Percentiles rank a stretch among this genome's conserved stretches.
phyloP scores from a whole-genome alignment of 2,113 vertebrate genomes.

The Sinocyclocheilus anophthalmus region DNA sequence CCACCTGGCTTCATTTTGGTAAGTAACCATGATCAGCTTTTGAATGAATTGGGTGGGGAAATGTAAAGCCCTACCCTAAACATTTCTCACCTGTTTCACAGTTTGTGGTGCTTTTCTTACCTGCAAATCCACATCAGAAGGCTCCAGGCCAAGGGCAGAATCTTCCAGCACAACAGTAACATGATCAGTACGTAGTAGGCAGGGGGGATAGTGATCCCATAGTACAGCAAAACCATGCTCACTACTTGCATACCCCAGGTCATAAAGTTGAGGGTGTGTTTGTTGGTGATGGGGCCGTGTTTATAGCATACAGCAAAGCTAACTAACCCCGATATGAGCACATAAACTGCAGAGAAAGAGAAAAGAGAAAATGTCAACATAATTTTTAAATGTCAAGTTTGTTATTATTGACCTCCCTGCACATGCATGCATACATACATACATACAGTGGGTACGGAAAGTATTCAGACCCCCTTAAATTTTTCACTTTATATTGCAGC shows the following conservation, averaged over 20 bases:
- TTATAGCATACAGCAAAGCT: constrained; percentile 78
- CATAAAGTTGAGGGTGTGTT: constrained; percentile 67
- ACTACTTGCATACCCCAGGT: constrained; percentile 66
- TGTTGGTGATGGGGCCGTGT: constrained; percentile 69
- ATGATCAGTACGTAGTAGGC: constrained; percentile 65
- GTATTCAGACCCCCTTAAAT: no score
- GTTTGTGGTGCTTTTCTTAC: constrained; percentile 56
- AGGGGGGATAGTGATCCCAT: constrained; percentile 67
- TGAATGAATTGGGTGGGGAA: no score
- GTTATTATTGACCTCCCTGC: not conserved
- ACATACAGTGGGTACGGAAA: no score
- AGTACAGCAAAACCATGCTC: constrained; percentile 73
- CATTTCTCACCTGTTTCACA: not conserved
- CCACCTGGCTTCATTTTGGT: no score
- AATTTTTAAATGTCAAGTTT: not conserved
- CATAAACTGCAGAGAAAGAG: constrained; percentile 71
- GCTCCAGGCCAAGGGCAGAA: constrained; percentile 55
- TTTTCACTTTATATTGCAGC: no score
- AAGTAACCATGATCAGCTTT: no score
- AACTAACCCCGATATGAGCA: constrained; percentile 65
- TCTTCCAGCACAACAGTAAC: constrained; percentile 64
- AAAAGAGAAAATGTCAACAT: not conserved
- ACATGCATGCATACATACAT: not conserved
- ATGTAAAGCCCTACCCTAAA: not conserved
- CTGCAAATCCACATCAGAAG: constrained; percentile 61